Base-by-base conservation (phyloP, 2,113 vertebrate species). In the Reinhardtius hippoglossoides region DNA sequence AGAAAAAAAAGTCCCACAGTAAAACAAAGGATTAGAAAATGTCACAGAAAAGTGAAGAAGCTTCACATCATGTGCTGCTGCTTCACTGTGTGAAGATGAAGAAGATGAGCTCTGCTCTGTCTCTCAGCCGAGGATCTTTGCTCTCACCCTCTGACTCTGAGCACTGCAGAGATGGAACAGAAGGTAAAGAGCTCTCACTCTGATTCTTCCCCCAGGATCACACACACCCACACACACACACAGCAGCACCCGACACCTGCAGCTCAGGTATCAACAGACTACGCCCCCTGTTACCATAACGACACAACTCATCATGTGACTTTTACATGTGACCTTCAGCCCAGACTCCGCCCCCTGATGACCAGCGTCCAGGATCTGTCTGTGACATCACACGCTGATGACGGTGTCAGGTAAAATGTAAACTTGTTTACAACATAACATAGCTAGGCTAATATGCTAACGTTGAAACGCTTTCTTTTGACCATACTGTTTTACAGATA, bases 151-250 rank as follows among this genome's bases (percentile, higher is more conserved):
- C 59, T 50, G 46, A 50, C 46, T 50, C 46, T 18, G 46, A 31
- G 21, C 4, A 1, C 70, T 56, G 57, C 71, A 71, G 10, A 84
- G 82, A 75, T 58, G 16, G 54, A 40, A 67, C 15, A 9, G 0
- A 15, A 9, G 1, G 0, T 4, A 1, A 0, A 20, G 89, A 90
- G 64, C 2, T 31, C 72, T 80, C 87, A 86, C 89, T 86, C 82
- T 37, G 72, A 21, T 1, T 3, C 46, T 5, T 23, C 18, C 4
- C 54, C n/a, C 52, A 71, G 66, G 58, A 66, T 24, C 9, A 20
- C 31, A 6, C 31, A 20, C 8, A 35, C 18, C 37, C 31, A 37
- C 18, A 20, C 24, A 24, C 5, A 18, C 26, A 40, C 44, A 46
- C 44, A 40, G 23, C 58, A 58, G 63, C 15, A 82, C 35, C 21